Base-by-base conservation (phyloP, 2,888 invertebrate species). In the Frankliniella fusca region DNA sequence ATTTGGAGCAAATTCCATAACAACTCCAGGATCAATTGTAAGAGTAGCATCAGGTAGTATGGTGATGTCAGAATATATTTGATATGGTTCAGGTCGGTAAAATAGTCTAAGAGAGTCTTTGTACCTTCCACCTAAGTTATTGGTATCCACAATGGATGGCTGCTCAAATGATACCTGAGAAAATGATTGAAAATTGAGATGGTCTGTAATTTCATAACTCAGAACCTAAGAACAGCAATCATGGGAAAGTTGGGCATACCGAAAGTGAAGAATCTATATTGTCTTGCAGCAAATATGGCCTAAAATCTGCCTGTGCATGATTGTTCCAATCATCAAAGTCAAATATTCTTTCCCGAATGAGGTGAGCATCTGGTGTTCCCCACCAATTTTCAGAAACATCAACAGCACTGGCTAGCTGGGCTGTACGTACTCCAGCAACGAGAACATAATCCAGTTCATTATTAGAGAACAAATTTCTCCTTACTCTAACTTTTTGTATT, bases 241-340 rank as follows among this genome's bases (percentile, higher is more conserved):
- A 48, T 80, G 3, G 23, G 1, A 80, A 48, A 49, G 18, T 3
- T 38, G 38, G 38, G 84, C 84, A 84, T 83, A 86, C 91, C 0
- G 95, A 95, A 49, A 94, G 90, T 85, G 94, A 95, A 0, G 94
- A 91, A 84, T 94, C 93, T 85, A 95, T 92, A 81, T 91, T 90
- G 84, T 95, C 93, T 86, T 93, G 93, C 0, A 94, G 91, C 83
- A 98, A 90, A 88, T 93, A 99, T 0, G 99, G 99, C 82, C 93
- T 91, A 88, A 94, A 99, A 20, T 93, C 91, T 0, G 98, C 98
- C 81, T 98, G 92, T 0, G 98, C 98, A 87, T 97, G 97, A 88
- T 97, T 96, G 87, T 99, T 99, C 99, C 99, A 99, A 87, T 99
- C 98, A 87, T 99, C 98, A 88, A 99, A 98, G 89, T 99, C 99